These are phyloP conservation scores for Solen grandis DNA, from an alignment of 1,140 invertebrate species.

Conservation along the genomic window DNA sequence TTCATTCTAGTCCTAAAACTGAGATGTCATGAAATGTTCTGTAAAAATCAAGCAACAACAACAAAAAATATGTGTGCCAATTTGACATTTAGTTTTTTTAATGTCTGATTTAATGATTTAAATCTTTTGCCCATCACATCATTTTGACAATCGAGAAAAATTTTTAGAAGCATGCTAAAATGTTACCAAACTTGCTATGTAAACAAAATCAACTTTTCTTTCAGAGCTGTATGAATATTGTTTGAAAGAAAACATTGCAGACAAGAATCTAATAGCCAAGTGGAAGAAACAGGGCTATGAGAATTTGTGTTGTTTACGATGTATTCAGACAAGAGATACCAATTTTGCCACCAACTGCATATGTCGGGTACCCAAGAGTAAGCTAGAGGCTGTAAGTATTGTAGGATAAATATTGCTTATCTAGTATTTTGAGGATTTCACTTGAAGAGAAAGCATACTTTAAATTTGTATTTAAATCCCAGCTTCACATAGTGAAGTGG, in stretches of 20 bases:
- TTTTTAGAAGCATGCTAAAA: too few relatives aligned
- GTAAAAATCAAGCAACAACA: too few relatives aligned
- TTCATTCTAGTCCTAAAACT: too few relatives aligned
- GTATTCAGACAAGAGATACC: conserved; percentile 98
- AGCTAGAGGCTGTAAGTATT: conserved; percentile 93
- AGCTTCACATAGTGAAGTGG: background rate
- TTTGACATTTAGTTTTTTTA: too few relatives aligned
- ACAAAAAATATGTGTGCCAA: too few relatives aligned
- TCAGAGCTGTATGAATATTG: conserved; percentile 98
- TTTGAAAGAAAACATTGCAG: conserved; percentile 97
- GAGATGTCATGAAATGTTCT: too few relatives aligned
- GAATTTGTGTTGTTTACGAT: conserved; percentile 98
- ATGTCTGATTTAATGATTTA: too few relatives aligned
- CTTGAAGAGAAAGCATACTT: background rate
- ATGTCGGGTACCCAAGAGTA: conserved; percentile 98
- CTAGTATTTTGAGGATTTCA: background rate
- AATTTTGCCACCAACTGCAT: conserved; percentile 99
- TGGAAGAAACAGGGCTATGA: conserved; percentile 99
- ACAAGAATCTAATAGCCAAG: conserved; percentile 98
- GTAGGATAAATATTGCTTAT: background rate
- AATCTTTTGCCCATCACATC: too few relatives aligned
- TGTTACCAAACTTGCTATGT: too few relatives aligned
- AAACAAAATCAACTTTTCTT: too few relatives aligned
- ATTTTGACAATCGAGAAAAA: too few relatives aligned
- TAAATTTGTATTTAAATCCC: background rate